phyloP scores from a whole-genome alignment of 2,797 vertebrate species.

The Myotis planiceps region DNA sequence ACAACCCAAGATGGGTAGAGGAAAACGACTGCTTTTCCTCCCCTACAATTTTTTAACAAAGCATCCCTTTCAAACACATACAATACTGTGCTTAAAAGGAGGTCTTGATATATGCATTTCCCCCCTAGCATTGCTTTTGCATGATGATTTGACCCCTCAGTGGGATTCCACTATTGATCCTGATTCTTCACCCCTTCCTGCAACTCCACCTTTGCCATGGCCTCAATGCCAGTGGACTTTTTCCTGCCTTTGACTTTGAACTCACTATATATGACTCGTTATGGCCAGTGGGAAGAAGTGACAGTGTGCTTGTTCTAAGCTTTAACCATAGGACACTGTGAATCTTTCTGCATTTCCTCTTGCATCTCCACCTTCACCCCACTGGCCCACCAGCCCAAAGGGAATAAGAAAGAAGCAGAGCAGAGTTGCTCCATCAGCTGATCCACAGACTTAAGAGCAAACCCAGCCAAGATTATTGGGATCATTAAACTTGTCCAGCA shows the following conservation, averaged over 20 bases:
- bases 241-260: not conserved
- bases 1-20: not conserved
- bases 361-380: not conserved
- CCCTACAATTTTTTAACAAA: not conserved
- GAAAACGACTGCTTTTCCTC: not conserved
- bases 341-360: not conserved
- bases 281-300: not conserved
- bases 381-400: not conserved
- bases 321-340: not conserved
- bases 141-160: not conserved
- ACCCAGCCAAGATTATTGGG: not conserved
- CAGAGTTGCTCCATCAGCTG: not conserved
- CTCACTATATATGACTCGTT: not conserved
- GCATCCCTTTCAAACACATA: not conserved
- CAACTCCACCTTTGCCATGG: not conserved
- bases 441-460: not conserved
- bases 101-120: not conserved
- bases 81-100: not conserved
- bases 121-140: not conserved
- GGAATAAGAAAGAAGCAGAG: not conserved
- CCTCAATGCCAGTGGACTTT: not conserved
- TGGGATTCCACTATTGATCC: not conserved
- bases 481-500: not conserved
- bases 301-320: not conserved
- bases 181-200: not conserved